A percentile compares a stretch with the other conserved stretches of the same genome.
Evolutionary conservation across 2,113 vertebrate genomes (phyloP).

Genomic region (Rhegmatorhina hoffmannsi): DNA sequence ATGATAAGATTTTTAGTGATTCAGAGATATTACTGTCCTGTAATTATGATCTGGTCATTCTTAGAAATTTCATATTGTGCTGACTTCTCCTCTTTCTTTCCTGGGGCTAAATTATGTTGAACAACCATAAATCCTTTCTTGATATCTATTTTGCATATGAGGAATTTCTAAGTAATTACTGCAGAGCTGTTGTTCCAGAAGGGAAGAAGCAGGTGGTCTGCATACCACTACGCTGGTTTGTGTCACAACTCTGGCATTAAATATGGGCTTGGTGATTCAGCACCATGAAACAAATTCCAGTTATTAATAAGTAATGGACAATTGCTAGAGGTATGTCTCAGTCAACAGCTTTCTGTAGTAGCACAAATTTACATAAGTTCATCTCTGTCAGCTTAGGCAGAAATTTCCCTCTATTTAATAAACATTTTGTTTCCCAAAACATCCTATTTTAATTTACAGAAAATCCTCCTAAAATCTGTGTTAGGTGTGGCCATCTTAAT

Average conservation of each 20-base stretch:
- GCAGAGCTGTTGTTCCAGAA: slow-evolving; percentile 17
- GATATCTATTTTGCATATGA: neutral
- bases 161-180: slow-evolving; percentile 1
- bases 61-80: neutral
- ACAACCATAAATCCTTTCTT: neutral
- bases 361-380: accelerated
- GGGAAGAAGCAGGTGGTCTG: neutral
- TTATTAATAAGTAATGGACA: neutral
- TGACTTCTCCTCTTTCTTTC: neutral
- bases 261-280: neutral
- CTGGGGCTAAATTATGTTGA: neutral
- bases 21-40: neutral
- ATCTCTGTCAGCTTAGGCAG: neutral
- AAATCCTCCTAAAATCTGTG: neutral
- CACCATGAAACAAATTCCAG: neutral
- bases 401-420: neutral
- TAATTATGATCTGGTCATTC: neutral
- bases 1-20: neutral
- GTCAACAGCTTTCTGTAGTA: neutral
- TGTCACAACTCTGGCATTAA: neutral
- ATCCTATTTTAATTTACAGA: neutral
- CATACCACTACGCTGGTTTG: neutral
- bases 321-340: neutral
- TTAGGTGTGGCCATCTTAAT: neutral
- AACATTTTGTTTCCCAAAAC: neutral